These are phyloP conservation scores for Takifugu ocellatus DNA, from an alignment of 2,797 vertebrate species.

Conservation along the genomic window DNA sequence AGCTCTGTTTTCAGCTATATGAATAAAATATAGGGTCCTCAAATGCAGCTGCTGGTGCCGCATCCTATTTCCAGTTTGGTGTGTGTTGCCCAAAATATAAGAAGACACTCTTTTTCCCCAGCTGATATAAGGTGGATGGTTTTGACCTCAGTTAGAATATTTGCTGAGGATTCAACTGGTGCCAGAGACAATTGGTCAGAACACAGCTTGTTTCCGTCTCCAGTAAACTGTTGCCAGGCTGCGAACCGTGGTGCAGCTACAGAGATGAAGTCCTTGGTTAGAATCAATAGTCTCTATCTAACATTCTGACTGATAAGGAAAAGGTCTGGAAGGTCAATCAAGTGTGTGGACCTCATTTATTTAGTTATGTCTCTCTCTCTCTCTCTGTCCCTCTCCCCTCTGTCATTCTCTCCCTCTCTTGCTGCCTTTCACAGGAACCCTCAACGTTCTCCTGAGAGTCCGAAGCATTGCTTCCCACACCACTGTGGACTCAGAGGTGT, in stretches of 20 bases:
- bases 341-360: constrained; percentile 5
- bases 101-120: not conserved
- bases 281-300: not conserved
- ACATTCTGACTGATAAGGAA: no score
- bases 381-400: no score
- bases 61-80: not conserved
- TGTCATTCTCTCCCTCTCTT: no score
- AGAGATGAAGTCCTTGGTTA: not conserved
- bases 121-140: not conserved
- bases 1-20: not conserved
- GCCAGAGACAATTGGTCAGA: constrained; percentile 3
- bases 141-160: constrained; percentile 5
- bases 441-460: constrained; percentile 88
- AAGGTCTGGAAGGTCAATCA: no score
- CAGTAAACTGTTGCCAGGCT: not conserved
- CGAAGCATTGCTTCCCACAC: constrained; percentile 77
- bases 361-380: no score
- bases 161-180: not conserved
- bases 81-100: not conserved
- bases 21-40: not conserved
- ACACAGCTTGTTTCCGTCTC: not conserved
- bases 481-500: constrained; percentile 79
- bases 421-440: constrained; percentile 73
- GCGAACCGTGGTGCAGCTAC: not conserved
- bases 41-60: not conserved